Percentiles rank a stretch among this genome's conserved stretches.
Evolutionary conservation across 2,113 vertebrate species (phyloP).

Genomic region (Elephantulus edwardii): DNA sequence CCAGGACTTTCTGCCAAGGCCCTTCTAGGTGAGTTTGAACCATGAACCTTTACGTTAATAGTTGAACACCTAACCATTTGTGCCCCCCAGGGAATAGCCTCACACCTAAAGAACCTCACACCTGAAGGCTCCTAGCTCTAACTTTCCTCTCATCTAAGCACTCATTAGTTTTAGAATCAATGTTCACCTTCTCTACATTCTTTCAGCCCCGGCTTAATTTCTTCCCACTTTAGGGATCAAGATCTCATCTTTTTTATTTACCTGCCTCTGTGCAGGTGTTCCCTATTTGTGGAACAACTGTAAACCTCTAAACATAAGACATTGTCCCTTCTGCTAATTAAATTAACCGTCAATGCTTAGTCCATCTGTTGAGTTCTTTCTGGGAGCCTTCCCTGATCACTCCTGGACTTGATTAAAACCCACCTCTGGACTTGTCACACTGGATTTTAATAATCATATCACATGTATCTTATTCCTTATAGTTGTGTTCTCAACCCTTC

Average conservation of each 20-base stretch:
- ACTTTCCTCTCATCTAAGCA: not conserved
- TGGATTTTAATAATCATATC: not conserved
- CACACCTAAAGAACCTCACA: not conserved
- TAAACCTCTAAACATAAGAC: not conserved
- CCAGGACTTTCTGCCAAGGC: not conserved
- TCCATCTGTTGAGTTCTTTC: not conserved
- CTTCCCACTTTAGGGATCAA: not conserved
- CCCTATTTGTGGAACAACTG: not conserved
- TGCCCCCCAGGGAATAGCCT: not conserved
- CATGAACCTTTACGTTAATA: not conserved
- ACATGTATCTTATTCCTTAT: not conserved
- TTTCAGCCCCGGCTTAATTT: not conserved
- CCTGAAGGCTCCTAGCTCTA: not conserved
- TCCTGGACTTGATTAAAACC: not conserved
- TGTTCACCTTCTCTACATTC: not conserved
- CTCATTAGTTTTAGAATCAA: not conserved
- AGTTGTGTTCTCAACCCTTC: not conserved
- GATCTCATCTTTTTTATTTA: not conserved
- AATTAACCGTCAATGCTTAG: not conserved
- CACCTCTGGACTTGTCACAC: not conserved
- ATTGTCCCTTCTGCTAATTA: not conserved
- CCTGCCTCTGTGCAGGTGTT: not conserved
- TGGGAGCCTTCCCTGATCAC: not conserved
- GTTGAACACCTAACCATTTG: not conserved
- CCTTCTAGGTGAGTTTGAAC: not conserved